These are phyloP conservation scores for Diprion similis DNA, from an alignment of 1,140 invertebrate species.

Conservation along the genomic window DNA sequence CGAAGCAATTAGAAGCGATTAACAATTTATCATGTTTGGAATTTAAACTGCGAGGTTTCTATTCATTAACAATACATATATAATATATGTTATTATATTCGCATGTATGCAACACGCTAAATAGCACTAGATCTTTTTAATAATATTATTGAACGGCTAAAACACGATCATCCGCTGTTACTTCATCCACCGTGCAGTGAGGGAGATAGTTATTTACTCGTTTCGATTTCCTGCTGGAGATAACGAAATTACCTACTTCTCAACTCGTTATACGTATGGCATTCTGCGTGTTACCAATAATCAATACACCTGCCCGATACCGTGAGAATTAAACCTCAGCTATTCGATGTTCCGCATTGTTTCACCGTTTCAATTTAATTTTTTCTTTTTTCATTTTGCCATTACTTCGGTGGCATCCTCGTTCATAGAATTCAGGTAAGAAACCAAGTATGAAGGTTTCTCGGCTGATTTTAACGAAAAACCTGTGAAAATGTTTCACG, in stretches of 20 bases:
- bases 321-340: too few species aligned
- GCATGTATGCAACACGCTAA: neutral
- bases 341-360: too few species aligned
- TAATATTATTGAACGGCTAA: neutral
- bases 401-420: too few species aligned
- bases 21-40: neutral
- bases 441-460: too few species aligned
- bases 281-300: neutral
- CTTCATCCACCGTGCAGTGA: neutral
- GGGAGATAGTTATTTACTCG: slow-evolving; percentile 1
- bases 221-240: slow-evolving; percentile 2
- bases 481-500: too few species aligned
- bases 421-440: too few species aligned
- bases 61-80: too few species aligned
- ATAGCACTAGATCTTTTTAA: neutral
- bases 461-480: too few species aligned
- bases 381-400: too few species aligned
- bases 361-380: too few species aligned
- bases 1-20: neutral
- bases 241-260: neutral
- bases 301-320: neutral
- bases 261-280: neutral
- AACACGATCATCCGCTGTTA: neutral
- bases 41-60: too few species aligned
- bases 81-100: too few species aligned